phyloP scores from a whole-genome alignment of 1,140 invertebrate genomes.

The Drosophila arizonae region DNA sequence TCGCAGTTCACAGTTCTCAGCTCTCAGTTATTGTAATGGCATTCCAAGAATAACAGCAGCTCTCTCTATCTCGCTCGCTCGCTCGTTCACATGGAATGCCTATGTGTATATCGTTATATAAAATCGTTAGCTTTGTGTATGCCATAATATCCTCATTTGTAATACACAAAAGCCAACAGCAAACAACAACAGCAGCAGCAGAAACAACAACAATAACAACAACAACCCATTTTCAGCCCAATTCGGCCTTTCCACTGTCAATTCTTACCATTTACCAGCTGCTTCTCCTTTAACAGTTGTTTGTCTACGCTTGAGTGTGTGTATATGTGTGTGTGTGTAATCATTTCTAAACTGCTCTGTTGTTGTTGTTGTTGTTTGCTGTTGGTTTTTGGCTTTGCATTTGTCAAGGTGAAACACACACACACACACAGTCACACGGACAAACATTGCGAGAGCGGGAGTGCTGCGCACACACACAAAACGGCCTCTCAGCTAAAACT shows the following conservation, averaged over 20 bases:
- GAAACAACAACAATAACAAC: neutral
- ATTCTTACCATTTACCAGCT: slow-evolving; percentile 5
- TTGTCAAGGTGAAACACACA: slow-evolving; percentile 61
- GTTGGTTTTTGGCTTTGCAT: slow-evolving; percentile 53
- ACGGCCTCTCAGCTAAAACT: slow-evolving; percentile 28
- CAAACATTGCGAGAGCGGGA: slow-evolving; percentile 27
- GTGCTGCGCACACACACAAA: slow-evolving; percentile 9
- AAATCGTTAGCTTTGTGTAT: slow-evolving; percentile 62
- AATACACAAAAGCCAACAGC: slow-evolving; percentile 25
- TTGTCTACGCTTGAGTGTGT: slow-evolving; percentile 12
- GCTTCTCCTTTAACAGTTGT: slow-evolving; percentile 15
- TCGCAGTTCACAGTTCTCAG: neutral
- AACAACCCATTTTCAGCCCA: neutral
- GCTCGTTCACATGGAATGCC: slow-evolving; percentile 4
- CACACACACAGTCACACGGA: slow-evolving; percentile 22
- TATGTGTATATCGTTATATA: slow-evolving; percentile 55
- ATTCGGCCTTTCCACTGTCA: neutral
- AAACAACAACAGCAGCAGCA: neutral
- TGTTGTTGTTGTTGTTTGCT: slow-evolving; percentile 14
- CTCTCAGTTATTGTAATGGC: slow-evolving; percentile 54
- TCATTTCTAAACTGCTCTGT: slow-evolving; percentile 32
- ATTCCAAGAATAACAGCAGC: slow-evolving; percentile 56
- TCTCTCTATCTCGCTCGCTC: neutral
- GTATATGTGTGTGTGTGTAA: slow-evolving; percentile 26
- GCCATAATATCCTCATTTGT: slow-evolving; percentile 34